Base-by-base conservation (phyloP, 2,113 vertebrate species). In the Pungitius pungitius region DNA sequence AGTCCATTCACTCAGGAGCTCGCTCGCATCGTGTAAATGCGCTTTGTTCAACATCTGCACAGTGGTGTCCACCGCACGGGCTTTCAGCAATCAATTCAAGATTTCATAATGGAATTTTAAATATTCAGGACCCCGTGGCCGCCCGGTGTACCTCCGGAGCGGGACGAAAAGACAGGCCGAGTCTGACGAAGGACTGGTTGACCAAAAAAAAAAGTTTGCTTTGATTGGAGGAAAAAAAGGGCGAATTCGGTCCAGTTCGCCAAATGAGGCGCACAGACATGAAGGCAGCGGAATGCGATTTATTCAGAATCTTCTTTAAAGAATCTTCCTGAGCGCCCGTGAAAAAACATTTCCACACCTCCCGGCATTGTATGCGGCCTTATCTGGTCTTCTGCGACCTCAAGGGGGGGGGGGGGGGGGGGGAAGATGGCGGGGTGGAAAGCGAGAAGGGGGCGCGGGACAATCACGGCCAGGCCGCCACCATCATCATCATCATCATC, bases 21-120 rank as follows among this genome's bases (percentile, higher is more conserved):
- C 33, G 33, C 33, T 35, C 5, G 33, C 33, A 35, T 35, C 7
- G 39, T 62, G 24, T 68, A 12, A 61, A 66, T 63, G 27, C 42
- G 30, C 62, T 57, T 49, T 60, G 47, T 49, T 47, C 51, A 69
- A 66, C n/a, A 20, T 68, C 64, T 27, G 57, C 22, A n/a, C n/a
- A n/a, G 58, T 26, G 30, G 67, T 49, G 77, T 40, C 47, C 43
- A 51, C 58, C 55, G 66, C 54, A 62, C 0, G 22, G 45, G 67
- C 52, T 40, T 85, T 70, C 71, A 81, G 76, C 69, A 83, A 82
- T 74, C 64, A 59, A 78, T 83, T 83, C 68, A 78, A 83, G 77
- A 70, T 78, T 83, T 83, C 49, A 80, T 84, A 78, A 84, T 82
- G 78, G 73, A 80, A 84, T 82, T 86, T 85, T 82, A 84, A 88